Percentiles rank a stretch among this genome's conserved stretches.
These are phyloP conservation scores for Nettapus auritus DNA, from an alignment of 2,113 vertebrate genomes.

Conservation along the genomic window DNA sequence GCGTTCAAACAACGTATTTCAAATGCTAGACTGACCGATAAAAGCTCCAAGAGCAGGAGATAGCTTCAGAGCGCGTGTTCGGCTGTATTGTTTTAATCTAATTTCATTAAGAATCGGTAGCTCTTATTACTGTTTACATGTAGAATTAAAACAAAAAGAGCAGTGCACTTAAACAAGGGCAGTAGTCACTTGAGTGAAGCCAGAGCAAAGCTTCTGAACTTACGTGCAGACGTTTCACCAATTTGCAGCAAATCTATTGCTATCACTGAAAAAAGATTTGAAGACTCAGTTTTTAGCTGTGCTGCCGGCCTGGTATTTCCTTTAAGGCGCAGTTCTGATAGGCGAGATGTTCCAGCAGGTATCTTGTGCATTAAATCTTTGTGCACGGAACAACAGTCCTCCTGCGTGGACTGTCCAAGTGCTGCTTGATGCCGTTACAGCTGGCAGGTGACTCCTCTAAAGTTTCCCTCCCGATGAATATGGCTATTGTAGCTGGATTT, in stretches of 20 bases:
- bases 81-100: not conserved
- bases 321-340: not conserved
- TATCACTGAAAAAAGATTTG: not conserved
- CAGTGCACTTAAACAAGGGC: not conserved
- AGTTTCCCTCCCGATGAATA: not conserved
- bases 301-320: not conserved
- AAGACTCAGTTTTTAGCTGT: not conserved
- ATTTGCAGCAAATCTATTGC: not conserved
- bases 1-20: fast-evolving
- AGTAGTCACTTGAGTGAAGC: not conserved
- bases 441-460: not conserved
- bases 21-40: not conserved
- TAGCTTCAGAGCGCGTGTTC: not conserved
- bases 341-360: not conserved
- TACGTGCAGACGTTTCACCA: not conserved
- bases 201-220: not conserved
- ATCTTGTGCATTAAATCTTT: not conserved
- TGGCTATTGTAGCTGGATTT: not conserved
- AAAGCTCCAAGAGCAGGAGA: not conserved
- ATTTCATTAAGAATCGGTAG: not conserved
- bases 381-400: not conserved
- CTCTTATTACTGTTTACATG: not conserved
- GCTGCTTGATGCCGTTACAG: not conserved
- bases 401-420: not conserved
- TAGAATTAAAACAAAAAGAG: not conserved